phyloP scores from a whole-genome alignment of 2,888 invertebrate species.

The Melieria picta region DNA sequence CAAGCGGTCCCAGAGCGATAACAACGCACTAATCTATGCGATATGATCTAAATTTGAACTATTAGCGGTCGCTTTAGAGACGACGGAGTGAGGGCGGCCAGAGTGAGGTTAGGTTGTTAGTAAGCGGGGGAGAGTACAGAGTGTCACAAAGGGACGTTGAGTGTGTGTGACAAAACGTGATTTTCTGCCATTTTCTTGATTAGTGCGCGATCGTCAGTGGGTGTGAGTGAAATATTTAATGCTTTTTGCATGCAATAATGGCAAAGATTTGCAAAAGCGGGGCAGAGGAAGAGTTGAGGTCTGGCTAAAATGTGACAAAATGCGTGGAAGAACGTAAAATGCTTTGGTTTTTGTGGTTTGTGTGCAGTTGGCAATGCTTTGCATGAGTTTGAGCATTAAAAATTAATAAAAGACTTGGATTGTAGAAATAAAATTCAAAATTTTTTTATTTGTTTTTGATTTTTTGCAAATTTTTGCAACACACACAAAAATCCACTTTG shows the following conservation, averaged over 20 bases:
- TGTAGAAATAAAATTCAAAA: too few species aligned
- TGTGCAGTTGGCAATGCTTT: background rate
- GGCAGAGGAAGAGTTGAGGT: too few species aligned
- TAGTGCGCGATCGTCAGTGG: constrained; percentile 14
- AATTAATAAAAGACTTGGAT: too few species aligned
- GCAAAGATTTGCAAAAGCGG: too few species aligned
- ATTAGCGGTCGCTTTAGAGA: background rate
- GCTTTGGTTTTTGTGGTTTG: background rate
- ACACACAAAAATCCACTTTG: too few species aligned
- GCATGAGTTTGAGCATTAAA: background rate
- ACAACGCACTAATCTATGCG: constrained; percentile 20
- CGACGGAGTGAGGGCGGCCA: too few species aligned
- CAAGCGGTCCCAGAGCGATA: background rate
- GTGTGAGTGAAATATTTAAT: constrained; percentile 32
- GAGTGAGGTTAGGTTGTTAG: too few species aligned
- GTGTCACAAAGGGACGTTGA: background rate
- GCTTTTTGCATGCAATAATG: background rate
- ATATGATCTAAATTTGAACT: constrained; percentile 21
- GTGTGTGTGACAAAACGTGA: constrained; percentile 28
- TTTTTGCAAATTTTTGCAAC: too few species aligned
- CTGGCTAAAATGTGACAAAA: constrained; percentile 14
- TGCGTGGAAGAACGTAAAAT: constrained; percentile 16
- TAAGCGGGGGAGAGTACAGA: too few species aligned
- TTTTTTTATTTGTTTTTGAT: too few species aligned
- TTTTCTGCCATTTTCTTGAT: constrained; percentile 28